phyloP scores from a whole-genome alignment of 1,140 invertebrate genomes.

The Drosophila gunungcola region DNA sequence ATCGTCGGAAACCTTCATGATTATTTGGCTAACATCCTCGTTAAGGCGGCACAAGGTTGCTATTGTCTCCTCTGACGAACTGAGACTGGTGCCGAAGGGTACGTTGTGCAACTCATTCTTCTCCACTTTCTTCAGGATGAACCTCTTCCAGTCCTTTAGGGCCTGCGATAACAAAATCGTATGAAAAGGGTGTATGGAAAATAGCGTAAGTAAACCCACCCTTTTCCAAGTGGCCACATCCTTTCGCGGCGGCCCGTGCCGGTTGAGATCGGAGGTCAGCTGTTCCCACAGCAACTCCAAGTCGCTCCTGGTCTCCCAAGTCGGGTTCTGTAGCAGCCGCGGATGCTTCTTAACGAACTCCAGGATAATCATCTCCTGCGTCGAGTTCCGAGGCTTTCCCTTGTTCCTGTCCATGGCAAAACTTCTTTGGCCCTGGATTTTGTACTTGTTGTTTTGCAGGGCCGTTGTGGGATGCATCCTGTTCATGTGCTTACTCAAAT shows the following conservation, averaged over 20 bases:
- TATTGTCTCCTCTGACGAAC: conserved; percentile 65
- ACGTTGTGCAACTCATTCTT: conserved; percentile 70
- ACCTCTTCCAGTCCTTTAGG: conserved; percentile 72
- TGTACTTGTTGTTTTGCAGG: conserved; percentile 48
- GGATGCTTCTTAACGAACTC: conserved; percentile 69
- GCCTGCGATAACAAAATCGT: conserved; percentile 26
- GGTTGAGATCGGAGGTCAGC: conserved; percentile 54
- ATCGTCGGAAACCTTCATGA: conserved; percentile 66
- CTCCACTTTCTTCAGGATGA: conserved; percentile 70
- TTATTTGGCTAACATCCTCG: conserved; percentile 66
- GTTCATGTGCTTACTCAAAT: conserved; percentile 73
- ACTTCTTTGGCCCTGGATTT: conserved; percentile 23
- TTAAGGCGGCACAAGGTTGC: conserved; percentile 63
- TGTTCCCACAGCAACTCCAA: conserved; percentile 62
- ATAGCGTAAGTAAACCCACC: conserved; percentile 2
- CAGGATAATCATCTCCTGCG: conserved; percentile 60
- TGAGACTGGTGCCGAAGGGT: conserved; percentile 61
- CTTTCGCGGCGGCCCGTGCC: conserved; percentile 58
- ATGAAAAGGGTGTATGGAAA: background rate
- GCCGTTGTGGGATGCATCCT: conserved; percentile 63
- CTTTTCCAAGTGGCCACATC: conserved; percentile 68
- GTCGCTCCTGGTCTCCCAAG: conserved; percentile 57
- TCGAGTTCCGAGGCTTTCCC: conserved; percentile 59
- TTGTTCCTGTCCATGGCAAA: conserved; percentile 47
- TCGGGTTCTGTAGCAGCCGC: conserved; percentile 58